Percentiles rank a stretch among this genome's conserved stretches.
Evolutionary conservation across 2,113 vertebrate genomes (phyloP).

Genomic region (Seriola dumerili): DNA sequence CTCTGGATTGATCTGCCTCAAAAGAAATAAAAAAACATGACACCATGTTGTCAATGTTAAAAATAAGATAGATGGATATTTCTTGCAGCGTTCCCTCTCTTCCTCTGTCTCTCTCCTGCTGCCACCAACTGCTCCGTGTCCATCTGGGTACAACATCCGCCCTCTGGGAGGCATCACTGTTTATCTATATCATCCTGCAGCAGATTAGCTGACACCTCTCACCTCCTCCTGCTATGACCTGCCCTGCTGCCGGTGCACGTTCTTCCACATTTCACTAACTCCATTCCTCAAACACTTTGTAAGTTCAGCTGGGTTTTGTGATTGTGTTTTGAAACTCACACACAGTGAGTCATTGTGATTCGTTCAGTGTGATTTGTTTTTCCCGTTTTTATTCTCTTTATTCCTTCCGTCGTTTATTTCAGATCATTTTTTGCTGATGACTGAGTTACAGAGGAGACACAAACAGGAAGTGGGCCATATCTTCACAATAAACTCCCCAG

Average conservation of each 20-base stretch:
- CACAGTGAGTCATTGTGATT: not conserved
- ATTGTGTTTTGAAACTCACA: not conserved
- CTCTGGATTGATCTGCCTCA: not conserved
- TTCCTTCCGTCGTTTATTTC: slow-evolving; percentile 19
- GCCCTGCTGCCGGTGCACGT: slow-evolving; percentile 38
- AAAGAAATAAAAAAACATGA: not conserved
- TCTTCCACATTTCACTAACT: slow-evolving; percentile 38
- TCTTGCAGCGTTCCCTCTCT: slow-evolving; percentile 31
- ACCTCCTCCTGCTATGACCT: slow-evolving; percentile 54
- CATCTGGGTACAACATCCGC: slow-evolving; percentile 73
- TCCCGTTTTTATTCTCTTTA: not conserved
- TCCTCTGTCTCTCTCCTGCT: slow-evolving; percentile 22
- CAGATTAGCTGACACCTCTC: slow-evolving; percentile 63
- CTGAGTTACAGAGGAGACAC: slow-evolving; percentile 37
- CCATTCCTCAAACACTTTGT: slow-evolving; percentile 21
- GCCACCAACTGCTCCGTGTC: slow-evolving; percentile 56
- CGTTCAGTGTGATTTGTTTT: slow-evolving; percentile 19
- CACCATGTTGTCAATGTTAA: not conserved
- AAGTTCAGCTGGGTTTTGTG: not conserved
- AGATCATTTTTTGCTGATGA: slow-evolving; percentile 26
- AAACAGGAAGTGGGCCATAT: slow-evolving; percentile 31
- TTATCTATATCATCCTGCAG: slow-evolving; percentile 74
- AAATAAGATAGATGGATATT: not conserved
- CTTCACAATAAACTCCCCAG: slow-evolving; percentile 11
- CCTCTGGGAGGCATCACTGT: slow-evolving; percentile 69